These are phyloP conservation scores for Quadroppia sp. DNA, from an alignment of 2,888 invertebrate species.

Conservation along the genomic window DNA sequence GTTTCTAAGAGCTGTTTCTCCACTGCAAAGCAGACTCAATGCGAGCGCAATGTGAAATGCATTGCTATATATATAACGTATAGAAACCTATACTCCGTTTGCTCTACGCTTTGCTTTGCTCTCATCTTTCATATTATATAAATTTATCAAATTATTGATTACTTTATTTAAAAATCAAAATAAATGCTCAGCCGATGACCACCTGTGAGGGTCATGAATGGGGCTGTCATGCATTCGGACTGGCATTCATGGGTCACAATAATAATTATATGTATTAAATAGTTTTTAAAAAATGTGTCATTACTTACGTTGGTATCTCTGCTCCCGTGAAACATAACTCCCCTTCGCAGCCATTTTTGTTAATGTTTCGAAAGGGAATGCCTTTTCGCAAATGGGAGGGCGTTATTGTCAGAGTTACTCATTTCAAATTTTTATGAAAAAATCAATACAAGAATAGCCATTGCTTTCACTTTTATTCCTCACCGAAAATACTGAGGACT, in stretches of 20 bases:
- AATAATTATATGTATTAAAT: not conserved
- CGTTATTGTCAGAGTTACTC: slow-evolving; percentile 38
- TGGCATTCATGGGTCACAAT: not conserved
- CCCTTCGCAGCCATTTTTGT: slow-evolving; percentile 37
- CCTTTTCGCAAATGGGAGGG: slow-evolving; percentile 38
- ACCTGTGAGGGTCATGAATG: not conserved
- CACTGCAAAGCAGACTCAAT: not conserved
- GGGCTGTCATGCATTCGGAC: not conserved
- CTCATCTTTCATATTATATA: slow-evolving; percentile 37
- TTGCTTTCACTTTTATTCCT: slow-evolving; percentile 32
- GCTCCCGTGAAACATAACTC: slow-evolving; percentile 28
- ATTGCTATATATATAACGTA: not conserved
- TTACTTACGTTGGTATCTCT: slow-evolving; percentile 25
- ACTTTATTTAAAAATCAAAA: slow-evolving; percentile 28
- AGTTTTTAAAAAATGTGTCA: not conserved
- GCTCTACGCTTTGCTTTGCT: slow-evolving; percentile 8
- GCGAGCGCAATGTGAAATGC: not conserved
- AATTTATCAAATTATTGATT: slow-evolving; percentile 37
- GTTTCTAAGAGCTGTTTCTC: slow-evolving; percentile 15
- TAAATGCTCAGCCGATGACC: not conserved
- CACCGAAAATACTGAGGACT: slow-evolving; percentile 3
- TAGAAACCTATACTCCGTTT: slow-evolving; percentile 25
- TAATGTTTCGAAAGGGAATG: slow-evolving; percentile 35
- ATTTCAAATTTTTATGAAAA: slow-evolving; percentile 35
- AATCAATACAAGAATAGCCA: slow-evolving; percentile 32